These are phyloP conservation scores for Psammodynastes pulverulentus DNA, from an alignment of 2,113 vertebrate genomes.

Conservation along the genomic window DNA sequence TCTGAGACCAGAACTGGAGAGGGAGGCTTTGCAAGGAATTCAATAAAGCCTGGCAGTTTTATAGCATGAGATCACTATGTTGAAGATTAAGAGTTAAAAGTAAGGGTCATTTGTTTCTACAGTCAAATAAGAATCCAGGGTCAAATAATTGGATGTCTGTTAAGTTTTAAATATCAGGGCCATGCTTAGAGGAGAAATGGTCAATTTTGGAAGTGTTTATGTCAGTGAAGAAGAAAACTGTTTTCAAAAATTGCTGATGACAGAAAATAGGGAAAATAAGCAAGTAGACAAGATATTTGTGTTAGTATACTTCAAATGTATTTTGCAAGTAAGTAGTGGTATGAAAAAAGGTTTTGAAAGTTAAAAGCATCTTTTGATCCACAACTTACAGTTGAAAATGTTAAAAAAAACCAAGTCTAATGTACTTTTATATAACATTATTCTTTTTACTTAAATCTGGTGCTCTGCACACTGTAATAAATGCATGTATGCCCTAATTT, in stretches of 20 bases:
- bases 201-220: not conserved
- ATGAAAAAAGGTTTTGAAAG: not conserved
- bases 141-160: not conserved
- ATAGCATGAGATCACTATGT: not conserved
- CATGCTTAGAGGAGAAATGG: conserved; percentile 14
- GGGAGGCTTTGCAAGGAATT: conserved; percentile 26
- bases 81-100: conserved; percentile 26
- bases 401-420: not conserved
- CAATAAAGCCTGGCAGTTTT: not conserved
- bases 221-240: conserved; percentile 22
- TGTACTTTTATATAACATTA: not conserved
- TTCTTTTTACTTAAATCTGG: not conserved
- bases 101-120: conserved; percentile 28
- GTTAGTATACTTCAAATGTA: not conserved
- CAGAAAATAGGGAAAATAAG: not conserved
- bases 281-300: not conserved
- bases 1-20: conserved; percentile 27
- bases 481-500: not conserved
- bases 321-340: not conserved
- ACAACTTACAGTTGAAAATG: not conserved
- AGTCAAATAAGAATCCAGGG: conserved; percentile 21
- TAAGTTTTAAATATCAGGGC: conserved; percentile 32
- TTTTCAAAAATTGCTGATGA: not conserved
- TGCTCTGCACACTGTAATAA: not conserved
- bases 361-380: not conserved